These are phyloP conservation scores for Seira ritae DNA, from an alignment of 2,888 invertebrate species.

Conservation along the genomic window DNA sequence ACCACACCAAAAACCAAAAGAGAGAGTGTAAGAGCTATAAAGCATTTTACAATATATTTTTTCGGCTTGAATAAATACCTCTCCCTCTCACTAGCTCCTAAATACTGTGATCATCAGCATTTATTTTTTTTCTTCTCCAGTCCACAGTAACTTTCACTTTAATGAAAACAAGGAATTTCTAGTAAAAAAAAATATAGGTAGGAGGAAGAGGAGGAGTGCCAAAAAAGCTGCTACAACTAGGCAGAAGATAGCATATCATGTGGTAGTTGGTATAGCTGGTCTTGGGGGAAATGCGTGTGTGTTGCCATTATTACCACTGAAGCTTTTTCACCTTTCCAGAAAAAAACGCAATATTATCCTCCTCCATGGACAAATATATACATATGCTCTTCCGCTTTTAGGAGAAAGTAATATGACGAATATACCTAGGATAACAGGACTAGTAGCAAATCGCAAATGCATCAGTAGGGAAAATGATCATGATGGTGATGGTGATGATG, in stretches of 20 bases:
- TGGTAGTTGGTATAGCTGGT: too few species aligned
- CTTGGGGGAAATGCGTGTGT: conserved; percentile 21
- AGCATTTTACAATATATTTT: conserved; percentile 22
- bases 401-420: too few species aligned
- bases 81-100: not conserved
- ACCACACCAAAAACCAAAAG: conserved; percentile 8
- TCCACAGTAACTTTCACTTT: conserved; percentile 19
- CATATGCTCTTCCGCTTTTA: too few species aligned
- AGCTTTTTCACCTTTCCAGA: not conserved
- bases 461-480: not conserved
- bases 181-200: conserved; percentile 3
- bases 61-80: not conserved
- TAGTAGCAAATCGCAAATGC: not conserved
- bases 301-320: conserved; percentile 16
- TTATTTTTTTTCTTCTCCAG: not conserved
- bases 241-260: too few species aligned
- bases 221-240: too few species aligned
- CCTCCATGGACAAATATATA: too few species aligned
- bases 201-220: conserved; percentile 10
- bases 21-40: not conserved
- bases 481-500: not conserved
- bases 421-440: too few species aligned
- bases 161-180: conserved; percentile 8
- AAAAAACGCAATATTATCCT: not conserved
- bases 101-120: conserved; percentile 43